Evolutionary conservation across 2,113 vertebrate genomes (phyloP), one percentile per base, ranked within the genome.

Genomic region (Pyrgilauda ruficollis): DNA sequence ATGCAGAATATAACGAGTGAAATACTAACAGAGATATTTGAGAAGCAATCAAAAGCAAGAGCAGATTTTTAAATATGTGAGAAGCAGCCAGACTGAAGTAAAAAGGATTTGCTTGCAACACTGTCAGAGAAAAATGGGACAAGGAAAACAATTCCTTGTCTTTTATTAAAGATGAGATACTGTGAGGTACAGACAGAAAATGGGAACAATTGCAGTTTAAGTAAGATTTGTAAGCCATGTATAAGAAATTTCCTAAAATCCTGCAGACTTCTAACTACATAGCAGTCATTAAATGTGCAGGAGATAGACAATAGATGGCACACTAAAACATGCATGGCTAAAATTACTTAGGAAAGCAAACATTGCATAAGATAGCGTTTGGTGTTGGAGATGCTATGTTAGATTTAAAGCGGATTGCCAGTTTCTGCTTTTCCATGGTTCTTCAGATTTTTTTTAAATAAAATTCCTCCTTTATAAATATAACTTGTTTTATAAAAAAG

Each of bases 341-440:
- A 59, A 70, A 73, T 20, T 55, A 55, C 30, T 62, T 77, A 47
- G 33, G 14, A 85, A 87, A 89, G 10, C 9, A 79, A 68, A 17
- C 10, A 21, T 9, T 31, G 33, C 17, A 28, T 21, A 49, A 87
- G 31, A 33, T 6, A 53, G 14, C 17, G 47, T 30, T 67, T 33
- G 39, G 6, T 14, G 2, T 10, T 79, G 49, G 47, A 78, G 13
- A 74, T 1, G 1, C 6, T 47, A 0, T 1, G 27, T 26, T 17
- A 53, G 26, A 44, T 30, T 58, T 30, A 11, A 61, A 73, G 24
- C 3, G 5, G 77, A 49, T 22, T 53, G 7, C 12, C 39, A 24
- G 13, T 31, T 94, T 67, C 9, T 4, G 5, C 6, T 44, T 67
- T 27, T n/a, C 5, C 13, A 3, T 7, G 2, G 58, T 94, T 86